Evolutionary conservation across 2,797 vertebrate genomes (phyloP), one percentile per base, ranked within the genome.

Genomic region (Gastrophryne carolinensis): DNA sequence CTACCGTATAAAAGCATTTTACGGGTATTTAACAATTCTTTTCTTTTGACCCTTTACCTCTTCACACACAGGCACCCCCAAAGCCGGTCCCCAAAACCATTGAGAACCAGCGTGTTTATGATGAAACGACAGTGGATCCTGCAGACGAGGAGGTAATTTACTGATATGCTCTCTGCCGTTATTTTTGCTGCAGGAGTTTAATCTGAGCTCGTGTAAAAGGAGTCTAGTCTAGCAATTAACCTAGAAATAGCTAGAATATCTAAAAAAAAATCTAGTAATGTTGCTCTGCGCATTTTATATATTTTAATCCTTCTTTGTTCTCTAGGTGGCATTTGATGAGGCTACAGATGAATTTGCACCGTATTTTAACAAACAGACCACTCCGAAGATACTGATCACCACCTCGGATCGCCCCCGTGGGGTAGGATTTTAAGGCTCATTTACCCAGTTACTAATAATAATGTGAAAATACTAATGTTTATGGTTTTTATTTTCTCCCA

Each of bases 321-420:
- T 82, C 8, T 76, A 99, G 97, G 91, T 99, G 81, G 92, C 94
- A 63, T 98, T 95, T 82, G 98, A 99, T 68, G 95, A 98, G 85
- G 94, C 90, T 80, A 98, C 95, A 2, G 98, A 99, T 91, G 98
- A 99, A 84, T 99, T 99, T 89, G 94, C 96, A 26, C 87, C 96
- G n/a, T 99, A 99, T 79, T 99, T 99, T 80, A 97, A 96, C 13
- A 93, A 93, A 72, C 82, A 98, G 56, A 95, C 92, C 1, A 92
- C 94, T 83, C 98, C 98, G 15, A 98, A 98, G 91, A 96, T 99
- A 81, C 95, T 99, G 60, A 98, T 99, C 82, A 99, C 97, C 27
- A 99, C 98, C 30, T 98, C 96, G 44, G 98, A 99, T 87, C 89
- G 98, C 83, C 98, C 98, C 74, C 94, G 96, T 86, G 95, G 95